These are phyloP conservation scores for Heterotilapia buettikoferi DNA, from an alignment of 2,113 vertebrate species.

Conservation along the genomic window DNA sequence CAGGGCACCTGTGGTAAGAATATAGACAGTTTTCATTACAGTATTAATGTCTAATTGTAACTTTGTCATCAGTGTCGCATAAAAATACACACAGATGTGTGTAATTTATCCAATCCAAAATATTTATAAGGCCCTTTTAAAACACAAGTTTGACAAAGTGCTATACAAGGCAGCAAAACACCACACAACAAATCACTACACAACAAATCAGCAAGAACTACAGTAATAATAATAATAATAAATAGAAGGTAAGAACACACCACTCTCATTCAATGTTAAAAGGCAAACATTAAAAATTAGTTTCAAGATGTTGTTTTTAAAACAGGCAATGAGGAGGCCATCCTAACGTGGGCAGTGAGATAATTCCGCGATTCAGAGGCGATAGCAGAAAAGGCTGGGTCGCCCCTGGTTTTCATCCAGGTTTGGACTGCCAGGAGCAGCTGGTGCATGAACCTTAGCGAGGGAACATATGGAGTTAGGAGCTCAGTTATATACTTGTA, in stretches of 20 bases:
- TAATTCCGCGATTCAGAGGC: not conserved
- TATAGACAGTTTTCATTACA: not conserved
- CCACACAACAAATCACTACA: not conserved
- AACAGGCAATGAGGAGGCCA: not conserved
- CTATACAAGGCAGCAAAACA: not conserved
- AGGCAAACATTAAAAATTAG: not conserved
- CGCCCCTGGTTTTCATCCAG: not conserved
- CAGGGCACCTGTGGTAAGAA: not conserved
- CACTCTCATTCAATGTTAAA: not conserved
- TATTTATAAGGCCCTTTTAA: not conserved
- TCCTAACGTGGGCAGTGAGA: not conserved
- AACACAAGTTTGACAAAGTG: not conserved
- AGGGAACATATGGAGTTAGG: not conserved
- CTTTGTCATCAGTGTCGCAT: not conserved
- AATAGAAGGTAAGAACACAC: not conserved
- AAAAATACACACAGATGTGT: not conserved
- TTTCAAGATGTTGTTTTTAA: not conserved
- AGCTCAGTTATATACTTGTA: not conserved
- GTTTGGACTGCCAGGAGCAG: not conserved
- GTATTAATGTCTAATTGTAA: not conserved
- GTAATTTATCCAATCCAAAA: not conserved
- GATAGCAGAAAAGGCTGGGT: not conserved
- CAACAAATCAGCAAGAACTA: not conserved
- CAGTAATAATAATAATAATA: not conserved
- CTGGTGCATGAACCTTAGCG: not conserved